Evolutionary conservation across 2,888 invertebrate species (phyloP).

Genomic region (Hypsopygia costalis): DNA sequence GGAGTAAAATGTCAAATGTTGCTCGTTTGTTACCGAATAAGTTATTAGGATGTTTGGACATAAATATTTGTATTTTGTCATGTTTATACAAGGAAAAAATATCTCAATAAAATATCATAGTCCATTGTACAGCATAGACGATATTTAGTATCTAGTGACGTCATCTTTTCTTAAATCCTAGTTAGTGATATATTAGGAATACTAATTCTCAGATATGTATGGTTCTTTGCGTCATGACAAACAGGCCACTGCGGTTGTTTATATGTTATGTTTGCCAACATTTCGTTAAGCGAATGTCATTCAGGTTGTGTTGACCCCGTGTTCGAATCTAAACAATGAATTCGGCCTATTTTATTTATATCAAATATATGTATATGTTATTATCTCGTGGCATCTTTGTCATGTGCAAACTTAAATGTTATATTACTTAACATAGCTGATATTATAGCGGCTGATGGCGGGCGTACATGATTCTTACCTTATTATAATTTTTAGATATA

Average conservation of each 20-base stretch:
- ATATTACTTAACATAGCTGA: conserved; percentile 71
- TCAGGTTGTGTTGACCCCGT: conserved; percentile 67
- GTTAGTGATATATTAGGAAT: conserved; percentile 67
- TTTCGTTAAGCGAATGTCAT: conserved; percentile 37
- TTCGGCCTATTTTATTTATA: conserved; percentile 68
- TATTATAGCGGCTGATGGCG: conserved; percentile 74
- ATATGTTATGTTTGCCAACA: conserved; percentile 44
- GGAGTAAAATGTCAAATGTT: conserved; percentile 68
- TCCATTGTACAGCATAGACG: conserved; percentile 75
- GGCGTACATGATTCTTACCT: conserved; percentile 68
- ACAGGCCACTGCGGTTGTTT: conserved; percentile 48
- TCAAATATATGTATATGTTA: conserved; percentile 35
- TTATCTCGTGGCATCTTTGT: conserved; percentile 56
- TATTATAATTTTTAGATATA: conserved; percentile 67
- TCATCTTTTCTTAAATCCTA: conserved; percentile 67
- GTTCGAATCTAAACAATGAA: conserved; percentile 63
- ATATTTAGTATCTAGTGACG: conserved; percentile 68
- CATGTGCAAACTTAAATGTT: conserved; percentile 63
- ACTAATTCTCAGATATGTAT: conserved; percentile 68
- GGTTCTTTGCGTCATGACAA: conserved; percentile 62
- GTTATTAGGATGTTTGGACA: conserved; percentile 65
- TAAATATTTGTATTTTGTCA: conserved; percentile 77
- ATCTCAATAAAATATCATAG: conserved; percentile 77
- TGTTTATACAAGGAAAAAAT: conserved; percentile 75
- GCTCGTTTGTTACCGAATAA: conserved; percentile 76